Conservation (phyloP, 2,113 vertebrate genomes). For the Odontesthes bonariensis region DNA sequence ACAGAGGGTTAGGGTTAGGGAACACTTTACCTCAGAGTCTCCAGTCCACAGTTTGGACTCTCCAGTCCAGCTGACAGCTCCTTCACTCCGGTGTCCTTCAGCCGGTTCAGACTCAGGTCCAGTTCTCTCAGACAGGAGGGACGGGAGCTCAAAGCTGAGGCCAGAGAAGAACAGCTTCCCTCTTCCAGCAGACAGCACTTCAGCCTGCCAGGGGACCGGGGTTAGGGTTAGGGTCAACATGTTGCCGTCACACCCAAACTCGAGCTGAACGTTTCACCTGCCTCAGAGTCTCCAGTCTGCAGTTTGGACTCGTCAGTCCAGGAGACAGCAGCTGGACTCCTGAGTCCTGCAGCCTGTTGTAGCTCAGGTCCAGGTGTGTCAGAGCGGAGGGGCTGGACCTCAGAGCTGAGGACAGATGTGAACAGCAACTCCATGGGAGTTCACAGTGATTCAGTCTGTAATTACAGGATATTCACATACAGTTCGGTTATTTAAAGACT, state of each 20-base stretch:
- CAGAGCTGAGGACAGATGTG: background rate
- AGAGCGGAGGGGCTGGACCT: accelerated
- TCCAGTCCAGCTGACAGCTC: background rate
- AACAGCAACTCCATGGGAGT: background rate
- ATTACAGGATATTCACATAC: background rate
- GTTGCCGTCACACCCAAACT: too few species aligned
- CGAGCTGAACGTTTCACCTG: too few species aligned
- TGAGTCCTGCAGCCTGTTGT: background rate
- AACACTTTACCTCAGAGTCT: background rate
- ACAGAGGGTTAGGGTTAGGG: background rate
- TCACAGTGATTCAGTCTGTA: constrained; percentile 7
- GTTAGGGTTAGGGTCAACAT: too few species aligned
- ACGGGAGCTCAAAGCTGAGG: background rate
- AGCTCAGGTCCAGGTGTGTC: background rate
- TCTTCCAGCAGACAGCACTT: constrained; percentile 2
- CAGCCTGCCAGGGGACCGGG: background rate
- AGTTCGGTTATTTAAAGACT: too few species aligned
- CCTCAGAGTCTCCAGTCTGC: constrained; percentile 13
- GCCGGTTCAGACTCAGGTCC: constrained; percentile 19
- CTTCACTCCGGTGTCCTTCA: background rate
- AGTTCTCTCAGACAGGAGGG: background rate
- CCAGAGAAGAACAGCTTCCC: background rate
- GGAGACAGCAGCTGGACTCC: accelerated
- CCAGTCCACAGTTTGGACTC: background rate
- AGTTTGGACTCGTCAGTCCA: background rate